Conservation (phyloP, 2,113 vertebrate species). For the Tupaia tana region DNA sequence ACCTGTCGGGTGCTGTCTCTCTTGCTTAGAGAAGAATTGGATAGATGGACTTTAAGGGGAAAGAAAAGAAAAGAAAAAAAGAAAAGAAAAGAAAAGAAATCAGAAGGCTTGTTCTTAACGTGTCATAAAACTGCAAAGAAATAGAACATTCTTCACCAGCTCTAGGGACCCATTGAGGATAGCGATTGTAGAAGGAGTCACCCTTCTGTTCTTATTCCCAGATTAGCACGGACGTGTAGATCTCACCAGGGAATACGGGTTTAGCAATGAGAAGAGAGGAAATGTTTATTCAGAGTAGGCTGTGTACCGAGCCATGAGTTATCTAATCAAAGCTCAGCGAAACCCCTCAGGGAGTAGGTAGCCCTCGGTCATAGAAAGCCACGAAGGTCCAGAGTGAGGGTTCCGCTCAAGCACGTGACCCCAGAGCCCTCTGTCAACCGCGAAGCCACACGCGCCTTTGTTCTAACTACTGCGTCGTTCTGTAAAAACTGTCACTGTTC, state of each 20-base stretch:
- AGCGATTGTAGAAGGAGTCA: neutral
- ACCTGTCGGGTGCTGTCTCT: no score
- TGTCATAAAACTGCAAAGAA: slow-evolving; percentile 34
- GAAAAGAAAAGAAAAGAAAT: no score
- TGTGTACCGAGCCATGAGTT: neutral
- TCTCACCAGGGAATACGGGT: neutral
- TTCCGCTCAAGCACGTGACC: neutral
- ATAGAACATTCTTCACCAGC: neutral
- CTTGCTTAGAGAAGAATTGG: no score
- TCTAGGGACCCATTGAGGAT: neutral
- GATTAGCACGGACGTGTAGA: neutral
- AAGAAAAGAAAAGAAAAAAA: no score
- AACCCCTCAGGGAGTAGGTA: neutral
- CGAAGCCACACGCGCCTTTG: neutral
- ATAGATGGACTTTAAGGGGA: no score
- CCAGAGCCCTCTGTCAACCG: neutral
- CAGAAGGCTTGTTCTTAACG: neutral
- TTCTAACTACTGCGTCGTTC: neutral
- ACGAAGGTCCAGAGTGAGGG: neutral
- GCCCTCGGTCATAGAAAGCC: neutral
- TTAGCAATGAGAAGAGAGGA: slow-evolving; percentile 36
- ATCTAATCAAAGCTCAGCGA: neutral
- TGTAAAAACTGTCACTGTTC: neutral
- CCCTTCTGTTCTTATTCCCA: neutral
- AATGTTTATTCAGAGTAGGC: neutral